Conservation (phyloP, 2,888 invertebrate species). For the Danaus chrysippus region DNA sequence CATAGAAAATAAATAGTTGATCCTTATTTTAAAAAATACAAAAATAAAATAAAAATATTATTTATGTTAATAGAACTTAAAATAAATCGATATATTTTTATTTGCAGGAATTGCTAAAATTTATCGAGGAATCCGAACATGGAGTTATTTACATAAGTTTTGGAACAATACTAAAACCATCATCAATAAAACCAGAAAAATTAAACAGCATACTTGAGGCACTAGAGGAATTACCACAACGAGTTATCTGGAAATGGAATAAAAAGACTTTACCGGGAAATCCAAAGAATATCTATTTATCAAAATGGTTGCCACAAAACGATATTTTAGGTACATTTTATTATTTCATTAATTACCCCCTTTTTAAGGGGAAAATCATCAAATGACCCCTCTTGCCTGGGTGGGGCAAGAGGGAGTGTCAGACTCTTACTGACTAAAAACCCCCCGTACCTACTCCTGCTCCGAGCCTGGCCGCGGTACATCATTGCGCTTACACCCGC, state of each 20-base stretch:
- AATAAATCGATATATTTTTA: not conserved
- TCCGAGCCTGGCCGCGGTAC: too few species aligned
- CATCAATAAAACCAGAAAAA: conserved; percentile 80
- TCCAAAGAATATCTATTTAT: conserved; percentile 81
- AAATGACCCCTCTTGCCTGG: too few species aligned
- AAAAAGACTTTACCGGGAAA: conserved; percentile 64
- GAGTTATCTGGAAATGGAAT: conserved; percentile 87
- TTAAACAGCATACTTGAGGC: conserved; percentile 79
- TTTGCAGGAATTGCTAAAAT: conserved; percentile 75
- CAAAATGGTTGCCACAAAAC: conserved; percentile 85
- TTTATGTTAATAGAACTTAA: too few species aligned
- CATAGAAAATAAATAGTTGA: too few species aligned
- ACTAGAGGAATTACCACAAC: conserved; percentile 81
- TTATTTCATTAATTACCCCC: too few species aligned
- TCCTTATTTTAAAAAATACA: too few species aligned
- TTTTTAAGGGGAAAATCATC: too few species aligned
- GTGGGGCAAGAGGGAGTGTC: too few species aligned
- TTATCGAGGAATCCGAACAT: conserved; percentile 81
- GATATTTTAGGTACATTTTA: conserved; percentile 81
- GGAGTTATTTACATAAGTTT: conserved; percentile 88
- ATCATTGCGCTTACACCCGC: too few species aligned
- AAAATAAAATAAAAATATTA: too few species aligned
- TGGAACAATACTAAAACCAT: conserved; percentile 84
- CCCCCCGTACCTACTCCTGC: too few species aligned
- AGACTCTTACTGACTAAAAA: too few species aligned